A percentile compares a stretch with the other conserved stretches of the same genome.
These are phyloP conservation scores for Drosophila kanapiae DNA, from an alignment of 1,140 invertebrate genomes.

Conservation along the genomic window DNA sequence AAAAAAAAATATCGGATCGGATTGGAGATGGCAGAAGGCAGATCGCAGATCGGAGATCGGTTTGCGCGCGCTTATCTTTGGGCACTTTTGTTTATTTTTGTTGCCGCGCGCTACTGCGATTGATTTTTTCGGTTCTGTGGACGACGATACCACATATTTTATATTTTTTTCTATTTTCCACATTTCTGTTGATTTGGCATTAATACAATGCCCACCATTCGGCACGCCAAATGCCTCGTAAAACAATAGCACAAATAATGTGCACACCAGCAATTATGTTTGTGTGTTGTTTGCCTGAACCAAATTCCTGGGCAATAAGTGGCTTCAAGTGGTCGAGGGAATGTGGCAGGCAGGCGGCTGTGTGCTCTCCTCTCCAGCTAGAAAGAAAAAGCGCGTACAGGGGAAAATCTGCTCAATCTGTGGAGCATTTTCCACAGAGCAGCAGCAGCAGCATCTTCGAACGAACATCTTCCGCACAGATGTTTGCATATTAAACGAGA, in stretches of 20 bases:
- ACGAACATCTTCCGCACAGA: conserved; percentile 56
- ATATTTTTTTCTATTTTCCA: conserved; percentile 46
- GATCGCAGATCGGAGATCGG: conserved; percentile 6
- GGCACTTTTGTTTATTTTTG: conserved; percentile 55
- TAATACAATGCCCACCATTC: conserved; percentile 58
- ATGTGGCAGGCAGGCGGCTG: not conserved
- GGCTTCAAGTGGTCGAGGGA: conserved; percentile 32
- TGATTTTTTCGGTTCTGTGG: conserved; percentile 14
- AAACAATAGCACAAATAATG: conserved; percentile 37
- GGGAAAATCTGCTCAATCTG: conserved; percentile 34
- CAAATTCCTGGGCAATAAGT: conserved; percentile 47
- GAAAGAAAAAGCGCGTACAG: conserved; percentile 23
- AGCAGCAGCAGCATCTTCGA: conserved; percentile 14
- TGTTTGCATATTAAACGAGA: conserved; percentile 57
- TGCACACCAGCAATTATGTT: conserved; percentile 42
- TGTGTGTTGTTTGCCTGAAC: conserved; percentile 22
- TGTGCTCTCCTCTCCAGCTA: conserved; percentile 2
- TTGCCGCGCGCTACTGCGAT: conserved; percentile 5
- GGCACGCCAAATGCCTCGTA: conserved; percentile 41
- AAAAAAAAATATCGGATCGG: conserved; percentile 2
- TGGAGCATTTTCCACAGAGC: conserved; percentile 11
- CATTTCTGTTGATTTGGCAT: conserved; percentile 70
- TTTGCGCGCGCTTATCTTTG: conserved; percentile 55
- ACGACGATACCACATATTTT: conserved; percentile 51
- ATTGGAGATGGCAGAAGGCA: conserved; percentile 3